Conservation (phyloP, 2,797 vertebrate species). For the Tenualosa ilisha region DNA sequence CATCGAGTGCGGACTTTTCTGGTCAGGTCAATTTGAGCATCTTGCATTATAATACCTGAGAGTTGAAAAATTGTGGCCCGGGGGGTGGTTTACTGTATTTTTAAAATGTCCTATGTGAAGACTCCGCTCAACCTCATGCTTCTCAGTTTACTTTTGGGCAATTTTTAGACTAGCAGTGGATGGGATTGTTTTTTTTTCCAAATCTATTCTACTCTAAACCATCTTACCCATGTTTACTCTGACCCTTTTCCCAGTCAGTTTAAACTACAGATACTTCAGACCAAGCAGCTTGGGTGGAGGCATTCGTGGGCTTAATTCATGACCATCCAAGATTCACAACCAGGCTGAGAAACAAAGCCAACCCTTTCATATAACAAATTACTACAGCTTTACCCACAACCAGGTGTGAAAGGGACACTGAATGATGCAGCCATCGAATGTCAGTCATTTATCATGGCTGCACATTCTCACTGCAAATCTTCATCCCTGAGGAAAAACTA, state of each 20-base stretch:
- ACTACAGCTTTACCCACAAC: neutral
- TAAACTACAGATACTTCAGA: neutral
- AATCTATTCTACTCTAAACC: too few species aligned
- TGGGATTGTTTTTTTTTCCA: neutral
- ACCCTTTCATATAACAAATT: neutral
- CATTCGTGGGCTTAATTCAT: too few species aligned
- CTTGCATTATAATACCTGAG: constrained; percentile 37
- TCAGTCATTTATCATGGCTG: too few species aligned
- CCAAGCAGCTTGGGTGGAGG: neutral
- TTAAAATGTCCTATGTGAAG: neutral
- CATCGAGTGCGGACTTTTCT: constrained; percentile 53
- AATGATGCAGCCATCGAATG: neutral
- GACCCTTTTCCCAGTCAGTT: neutral
- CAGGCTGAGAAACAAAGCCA: neutral
- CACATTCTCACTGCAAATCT: too few species aligned
- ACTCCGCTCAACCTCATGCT: neutral
- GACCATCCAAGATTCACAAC: neutral
- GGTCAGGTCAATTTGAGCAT: constrained; percentile 37
- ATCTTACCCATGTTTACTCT: neutral
- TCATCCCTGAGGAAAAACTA: neutral
- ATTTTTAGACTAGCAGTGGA: neutral
- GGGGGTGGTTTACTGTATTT: constrained; percentile 30
- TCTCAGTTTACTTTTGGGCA: neutral
- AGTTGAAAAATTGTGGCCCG: constrained; percentile 35
- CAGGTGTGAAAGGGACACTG: neutral